These are phyloP conservation scores for Athene noctua DNA, from an alignment of 2,113 vertebrate species.

Conservation along the genomic window DNA sequence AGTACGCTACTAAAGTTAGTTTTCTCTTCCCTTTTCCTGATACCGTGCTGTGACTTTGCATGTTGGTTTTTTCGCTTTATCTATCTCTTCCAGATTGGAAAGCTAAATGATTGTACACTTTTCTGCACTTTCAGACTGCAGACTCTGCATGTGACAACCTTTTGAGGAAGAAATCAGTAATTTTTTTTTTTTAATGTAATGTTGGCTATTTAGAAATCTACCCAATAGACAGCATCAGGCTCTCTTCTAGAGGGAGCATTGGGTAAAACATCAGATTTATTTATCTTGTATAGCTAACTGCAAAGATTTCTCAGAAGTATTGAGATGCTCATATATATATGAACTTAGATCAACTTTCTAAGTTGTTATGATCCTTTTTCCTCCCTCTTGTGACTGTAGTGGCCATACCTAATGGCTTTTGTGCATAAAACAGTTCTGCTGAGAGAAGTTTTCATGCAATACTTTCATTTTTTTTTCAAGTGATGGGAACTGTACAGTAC, in stretches of 20 bases:
- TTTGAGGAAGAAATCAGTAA: conserved; percentile 34
- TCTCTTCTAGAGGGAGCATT: conserved; percentile 2
- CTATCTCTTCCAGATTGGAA: conserved; percentile 40
- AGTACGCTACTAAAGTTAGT: background rate
- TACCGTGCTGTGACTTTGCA: conserved; percentile 33
- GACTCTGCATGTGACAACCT: conserved; percentile 55
- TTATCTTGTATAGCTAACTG: conserved; percentile 5
- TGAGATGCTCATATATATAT: background rate
- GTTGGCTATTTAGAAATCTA: conserved; percentile 51
- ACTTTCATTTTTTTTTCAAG: background rate
- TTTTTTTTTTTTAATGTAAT: background rate
- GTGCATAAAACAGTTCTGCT: conserved; percentile 7
- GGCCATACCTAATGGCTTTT: conserved; percentile 7
- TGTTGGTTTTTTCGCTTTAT: conserved; percentile 38
- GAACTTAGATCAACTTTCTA: conserved; percentile 25
- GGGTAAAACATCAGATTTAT: conserved; percentile 9
- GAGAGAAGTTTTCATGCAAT: conserved; percentile 41
- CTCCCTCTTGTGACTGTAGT: background rate
- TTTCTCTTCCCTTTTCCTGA: background rate
- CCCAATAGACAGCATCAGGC: background rate
- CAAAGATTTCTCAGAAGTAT: conserved; percentile 8
- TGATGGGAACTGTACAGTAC: conserved; percentile 37
- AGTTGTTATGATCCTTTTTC: background rate
- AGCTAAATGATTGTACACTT: conserved; percentile 65
- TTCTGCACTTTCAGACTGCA: conserved; percentile 58